Conservation (phyloP, 2,113 vertebrate genomes). For the Eleginops maclovinus region DNA sequence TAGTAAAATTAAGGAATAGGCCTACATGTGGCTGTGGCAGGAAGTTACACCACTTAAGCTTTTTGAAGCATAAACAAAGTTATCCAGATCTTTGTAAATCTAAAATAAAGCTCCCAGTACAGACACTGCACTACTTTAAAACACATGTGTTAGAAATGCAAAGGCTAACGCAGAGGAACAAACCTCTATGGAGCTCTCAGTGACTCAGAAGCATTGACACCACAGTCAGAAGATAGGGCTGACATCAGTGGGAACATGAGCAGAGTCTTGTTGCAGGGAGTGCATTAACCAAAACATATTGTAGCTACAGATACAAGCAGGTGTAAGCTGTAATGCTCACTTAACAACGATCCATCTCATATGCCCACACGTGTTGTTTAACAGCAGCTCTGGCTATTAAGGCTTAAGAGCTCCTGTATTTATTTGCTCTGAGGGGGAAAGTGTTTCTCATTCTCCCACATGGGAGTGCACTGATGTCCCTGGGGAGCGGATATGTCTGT, state of each 20-base stretch:
- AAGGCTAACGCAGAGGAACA: neutral
- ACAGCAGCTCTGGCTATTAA: conserved; percentile 38
- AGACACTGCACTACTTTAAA: neutral
- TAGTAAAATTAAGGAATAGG: too few relatives aligned
- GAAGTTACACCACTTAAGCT: too few relatives aligned
- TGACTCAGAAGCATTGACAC: conserved; percentile 17
- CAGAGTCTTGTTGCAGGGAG: conserved; percentile 39
- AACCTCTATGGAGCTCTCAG: neutral
- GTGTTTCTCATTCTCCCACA: conserved; percentile 1
- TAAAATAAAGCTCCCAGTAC: neutral
- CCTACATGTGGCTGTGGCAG: too few relatives aligned
- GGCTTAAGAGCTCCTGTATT: conserved; percentile 32
- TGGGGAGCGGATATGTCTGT: conserved; percentile 19
- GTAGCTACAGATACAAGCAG: conserved; percentile 61
- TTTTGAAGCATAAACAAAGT: neutral
- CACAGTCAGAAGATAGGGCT: conserved; percentile 49
- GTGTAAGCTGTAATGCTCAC: conserved; percentile 56
- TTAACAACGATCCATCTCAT: conserved; percentile 53
- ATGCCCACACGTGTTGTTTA: conserved; percentile 43
- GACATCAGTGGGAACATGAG: conserved; percentile 68
- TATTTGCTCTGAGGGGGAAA: conserved; percentile 23
- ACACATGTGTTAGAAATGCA: neutral
- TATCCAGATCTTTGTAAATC: neutral
- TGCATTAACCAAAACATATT: conserved; percentile 55
- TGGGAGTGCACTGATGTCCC: conserved; percentile 24